Conservation (phyloP, 1,140 invertebrate genomes). For the Brevipalpus yothersi region DNA sequence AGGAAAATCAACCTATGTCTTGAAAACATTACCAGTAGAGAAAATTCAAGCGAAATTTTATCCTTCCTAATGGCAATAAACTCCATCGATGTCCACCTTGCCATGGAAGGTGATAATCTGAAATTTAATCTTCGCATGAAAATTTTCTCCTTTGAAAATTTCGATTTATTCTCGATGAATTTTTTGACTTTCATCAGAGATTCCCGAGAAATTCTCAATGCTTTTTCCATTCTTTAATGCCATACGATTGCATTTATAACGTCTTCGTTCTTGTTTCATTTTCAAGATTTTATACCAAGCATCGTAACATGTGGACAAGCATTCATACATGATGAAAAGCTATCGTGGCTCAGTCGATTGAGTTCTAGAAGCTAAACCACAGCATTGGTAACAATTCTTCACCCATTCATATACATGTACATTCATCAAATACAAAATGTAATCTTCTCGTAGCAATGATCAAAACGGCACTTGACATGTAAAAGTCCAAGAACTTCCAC, state of each 20-base stretch:
- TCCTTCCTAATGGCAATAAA: slow-evolving; percentile 35
- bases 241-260: background rate
- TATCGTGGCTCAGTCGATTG: slow-evolving; percentile 37
- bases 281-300: slow-evolving; percentile 14
- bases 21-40: slow-evolving; percentile 39
- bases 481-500: slow-evolving; percentile 10
- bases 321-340: slow-evolving; percentile 32
- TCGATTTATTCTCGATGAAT: no score
- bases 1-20: no score
- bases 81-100: slow-evolving; percentile 35
- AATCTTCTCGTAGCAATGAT: background rate
- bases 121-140: background rate
- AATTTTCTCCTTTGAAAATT: background rate
- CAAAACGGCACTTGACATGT: background rate
- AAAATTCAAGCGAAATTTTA: slow-evolving; percentile 33
- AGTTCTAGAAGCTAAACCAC: slow-evolving; percentile 24
- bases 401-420: no score
- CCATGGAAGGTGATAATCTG: slow-evolving; percentile 20
- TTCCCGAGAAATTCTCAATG: no score
- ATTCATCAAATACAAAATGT: no score
- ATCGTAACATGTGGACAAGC: slow-evolving; percentile 16
- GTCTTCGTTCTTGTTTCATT: background rate
- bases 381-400: no score
- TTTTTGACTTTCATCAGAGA: no score
- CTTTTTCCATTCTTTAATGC: no score